Base-by-base conservation (phyloP, 1,140 invertebrate genomes). In the Aethina tumida region DNA sequence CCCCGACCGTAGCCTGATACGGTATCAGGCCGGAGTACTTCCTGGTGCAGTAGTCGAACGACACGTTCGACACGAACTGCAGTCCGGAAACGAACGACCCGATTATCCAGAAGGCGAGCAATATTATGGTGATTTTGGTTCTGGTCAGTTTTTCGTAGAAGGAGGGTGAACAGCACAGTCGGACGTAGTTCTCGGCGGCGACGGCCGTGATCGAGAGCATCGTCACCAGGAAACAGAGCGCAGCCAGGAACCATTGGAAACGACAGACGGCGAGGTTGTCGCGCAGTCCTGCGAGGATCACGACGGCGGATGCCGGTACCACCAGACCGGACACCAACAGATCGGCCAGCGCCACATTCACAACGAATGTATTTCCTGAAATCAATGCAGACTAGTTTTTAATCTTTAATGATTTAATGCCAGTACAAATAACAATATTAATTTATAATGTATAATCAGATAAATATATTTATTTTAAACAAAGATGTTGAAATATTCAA, bases 351-450 rank as follows among this genome's bases (percentile, higher is more conserved):
- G 82, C 82, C 3, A 83, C 68, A 58, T 81, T 85, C n/a, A 82
- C 82, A 29, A 86, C 59, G 55, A 79, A 84, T 8, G 79, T 71
- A 50, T 86, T 84, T n/a, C 83, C 83, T 84, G 63, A 65, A 67
- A 41, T 2, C 6, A 31, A 10, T n/a, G n/a, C n/a, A n/a, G n/a
- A n/a, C n/a, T n/a, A n/a, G n/a, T n/a, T n/a, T n/a, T n/a, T n/a
- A n/a, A n/a, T n/a, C n/a, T n/a, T n/a, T n/a, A n/a, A n/a, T n/a
- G n/a, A n/a, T n/a, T n/a, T n/a, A n/a, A n/a, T n/a, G n/a, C n/a
- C n/a, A n/a, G n/a, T n/a, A n/a, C n/a, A n/a, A n/a, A n/a, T n/a
- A n/a, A n/a, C n/a, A n/a, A n/a, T n/a, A n/a, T n/a, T n/a, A n/a
- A n/a, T n/a, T n/a, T n/a, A n/a, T n/a, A n/a, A n/a, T n/a, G n/a